Evolutionary conservation across 2,888 invertebrate genomes (phyloP).

Genomic region (Rhodophaea formosa): DNA sequence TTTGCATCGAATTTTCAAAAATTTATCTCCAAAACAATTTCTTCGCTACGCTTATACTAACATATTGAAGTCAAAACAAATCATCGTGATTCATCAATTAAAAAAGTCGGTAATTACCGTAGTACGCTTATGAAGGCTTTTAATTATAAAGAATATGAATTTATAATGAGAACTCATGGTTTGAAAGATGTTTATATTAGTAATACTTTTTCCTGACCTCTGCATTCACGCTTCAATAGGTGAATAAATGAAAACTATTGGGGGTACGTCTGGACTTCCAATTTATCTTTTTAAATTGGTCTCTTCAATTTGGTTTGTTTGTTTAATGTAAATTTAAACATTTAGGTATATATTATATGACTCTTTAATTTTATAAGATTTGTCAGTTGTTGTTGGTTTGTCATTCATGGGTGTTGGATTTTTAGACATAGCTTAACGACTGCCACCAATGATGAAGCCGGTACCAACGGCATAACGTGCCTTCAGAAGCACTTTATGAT

Average conservation of each 20-base stretch:
- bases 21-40: background rate
- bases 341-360: background rate
- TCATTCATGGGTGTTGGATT: too few species aligned
- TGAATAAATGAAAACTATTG: slow-evolving; percentile 13
- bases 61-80: slow-evolving; percentile 42
- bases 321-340: background rate
- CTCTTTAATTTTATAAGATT: too few species aligned
- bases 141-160: slow-evolving; percentile 60
- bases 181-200: slow-evolving; percentile 44
- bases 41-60: slow-evolving; percentile 17
- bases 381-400: too few species aligned
- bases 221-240: slow-evolving; percentile 20
- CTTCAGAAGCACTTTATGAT: too few species aligned
- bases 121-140: slow-evolving; percentile 49
- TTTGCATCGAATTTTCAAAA: too few species aligned
- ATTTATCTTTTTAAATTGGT: slow-evolving; percentile 12
- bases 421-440: too few species aligned
- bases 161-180: slow-evolving; percentile 44
- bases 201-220: slow-evolving; percentile 24
- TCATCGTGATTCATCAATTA: slow-evolving; percentile 68
- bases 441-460: too few species aligned
- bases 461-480: too few species aligned
- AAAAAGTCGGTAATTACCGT: slow-evolving; percentile 55
- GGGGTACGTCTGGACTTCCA: background rate
- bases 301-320: background rate